phyloP scores from a whole-genome alignment of 2,113 vertebrate genomes.

The Nibea coibor region DNA sequence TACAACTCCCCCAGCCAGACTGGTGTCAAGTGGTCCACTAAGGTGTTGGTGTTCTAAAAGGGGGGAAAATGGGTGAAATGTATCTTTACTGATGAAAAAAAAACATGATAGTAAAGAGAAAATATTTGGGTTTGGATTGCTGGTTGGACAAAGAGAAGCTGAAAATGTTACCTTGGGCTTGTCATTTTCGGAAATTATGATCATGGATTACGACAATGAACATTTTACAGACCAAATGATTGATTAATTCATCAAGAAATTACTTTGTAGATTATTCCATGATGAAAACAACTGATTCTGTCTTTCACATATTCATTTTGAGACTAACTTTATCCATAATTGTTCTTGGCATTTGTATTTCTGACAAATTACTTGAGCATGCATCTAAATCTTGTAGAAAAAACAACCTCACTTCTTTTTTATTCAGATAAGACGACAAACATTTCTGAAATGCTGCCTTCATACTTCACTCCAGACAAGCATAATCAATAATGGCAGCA shows the following conservation, averaged over 20 bases:
- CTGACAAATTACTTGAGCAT: background rate
- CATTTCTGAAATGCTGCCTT: slow-evolving; percentile 48
- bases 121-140: background rate
- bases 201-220: no score
- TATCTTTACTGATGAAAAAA: no score
- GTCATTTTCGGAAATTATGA: no score
- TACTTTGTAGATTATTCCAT: background rate
- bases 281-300: background rate
- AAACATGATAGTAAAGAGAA: no score
- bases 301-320: background rate
- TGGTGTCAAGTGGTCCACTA: no score
- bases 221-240: background rate
- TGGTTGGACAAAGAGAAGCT: background rate
- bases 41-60: no score
- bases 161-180: no score
- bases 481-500: slow-evolving; percentile 70
- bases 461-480: slow-evolving; percentile 61
- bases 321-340: background rate
- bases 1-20: no score
- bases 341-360: background rate
- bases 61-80: no score
- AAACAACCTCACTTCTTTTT: slow-evolving; percentile 14
- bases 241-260: background rate
- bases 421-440: slow-evolving; percentile 39
- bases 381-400: background rate